Evolutionary conservation across 2,888 invertebrate species (phyloP), one percentile per base, ranked within the genome.

Genomic region (Heteromurus nitidus): DNA sequence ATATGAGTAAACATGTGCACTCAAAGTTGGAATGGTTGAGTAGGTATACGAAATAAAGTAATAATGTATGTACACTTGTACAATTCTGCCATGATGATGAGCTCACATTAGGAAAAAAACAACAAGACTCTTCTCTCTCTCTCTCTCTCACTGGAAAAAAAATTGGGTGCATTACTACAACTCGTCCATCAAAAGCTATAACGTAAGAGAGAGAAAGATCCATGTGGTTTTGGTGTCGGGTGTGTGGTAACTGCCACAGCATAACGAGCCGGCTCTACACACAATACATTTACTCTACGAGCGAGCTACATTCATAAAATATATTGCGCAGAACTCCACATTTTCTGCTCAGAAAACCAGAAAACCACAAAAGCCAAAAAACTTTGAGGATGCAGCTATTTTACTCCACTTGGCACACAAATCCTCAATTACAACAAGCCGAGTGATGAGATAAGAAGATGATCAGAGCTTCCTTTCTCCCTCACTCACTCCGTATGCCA

Each of bases 211-310:
- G 18, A 62, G 30, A 47, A 31, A 64, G 31, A 73, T 60, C 55
- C 72, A 72, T 73, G 74, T 64, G 74, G 68, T 50, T 28, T 53
- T 31, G 64, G 64, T 64, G 50, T n/a, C n/a, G n/a, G n/a, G n/a
- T n/a, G n/a, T n/a, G n/a, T n/a, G n/a, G n/a, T n/a, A n/a, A n/a
- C n/a, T n/a, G n/a, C n/a, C n/a, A n/a, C n/a, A n/a, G n/a, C n/a
- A n/a, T n/a, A n/a, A n/a, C n/a, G n/a, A n/a, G n/a, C n/a, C n/a
- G n/a, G n/a, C n/a, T n/a, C n/a, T n/a, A n/a, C n/a, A n/a, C n/a
- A n/a, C n/a, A n/a, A n/a, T n/a, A n/a, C n/a, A n/a, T n/a, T n/a
- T n/a, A n/a, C n/a, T n/a, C n/a, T n/a, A n/a, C n/a, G n/a, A n/a
- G n/a, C n/a, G n/a, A n/a, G n/a, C n/a, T n/a, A n/a, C n/a, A n/a